Evolutionary conservation across 2,888 invertebrate species (phyloP), one percentile per base, ranked within the genome.

Genomic region (Holacanthella duospinosa): DNA sequence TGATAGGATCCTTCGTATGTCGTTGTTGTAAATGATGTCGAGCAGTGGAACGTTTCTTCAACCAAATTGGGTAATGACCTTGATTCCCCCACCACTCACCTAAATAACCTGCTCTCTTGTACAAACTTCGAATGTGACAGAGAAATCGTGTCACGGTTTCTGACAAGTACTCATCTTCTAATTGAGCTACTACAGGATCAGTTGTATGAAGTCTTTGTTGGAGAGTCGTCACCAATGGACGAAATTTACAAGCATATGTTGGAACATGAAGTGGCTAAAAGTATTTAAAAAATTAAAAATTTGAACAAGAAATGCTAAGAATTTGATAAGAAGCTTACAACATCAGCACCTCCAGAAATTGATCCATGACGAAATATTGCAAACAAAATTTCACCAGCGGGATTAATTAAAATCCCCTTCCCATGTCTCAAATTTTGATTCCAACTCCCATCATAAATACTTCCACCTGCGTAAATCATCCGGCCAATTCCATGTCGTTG

Each of bases 401-500:
- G 67, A 61, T 69, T 68, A 0, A 68, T 61, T 54, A 67, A 70
- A 24, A 68, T 61, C 24, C 72, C 72, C 48, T 68, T 69, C 1
- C 48, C 48, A 21, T 48, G 48, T 21, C n/a, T 48, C 19, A 48
- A 9, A 9, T 21, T 21, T n/a, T 9, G n/a, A 21, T 48, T 21
- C 72, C 72, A 72, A 24, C 60, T 28, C 2, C 72, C 71, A 59
- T 71, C 68, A 53, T 72, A 72, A 4, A 68, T 57, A 1, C 68
- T 68, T 0, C 70, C 70, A 56, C 68, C 68, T 0, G 71, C 66
- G 29, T 69, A 72, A 43, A 70, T 61, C 66, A 72, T 66, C 60
- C 63, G 65, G 9, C 72, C 72, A 28, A 68, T 64, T 21, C 72
- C 72, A 43, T 72, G 68, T 24, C 70, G 55, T n/a, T 54, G 43